Evolutionary conservation across 2,797 vertebrate genomes (phyloP), one percentile per base, ranked within the genome.

Genomic region (Gila robusta): DNA sequence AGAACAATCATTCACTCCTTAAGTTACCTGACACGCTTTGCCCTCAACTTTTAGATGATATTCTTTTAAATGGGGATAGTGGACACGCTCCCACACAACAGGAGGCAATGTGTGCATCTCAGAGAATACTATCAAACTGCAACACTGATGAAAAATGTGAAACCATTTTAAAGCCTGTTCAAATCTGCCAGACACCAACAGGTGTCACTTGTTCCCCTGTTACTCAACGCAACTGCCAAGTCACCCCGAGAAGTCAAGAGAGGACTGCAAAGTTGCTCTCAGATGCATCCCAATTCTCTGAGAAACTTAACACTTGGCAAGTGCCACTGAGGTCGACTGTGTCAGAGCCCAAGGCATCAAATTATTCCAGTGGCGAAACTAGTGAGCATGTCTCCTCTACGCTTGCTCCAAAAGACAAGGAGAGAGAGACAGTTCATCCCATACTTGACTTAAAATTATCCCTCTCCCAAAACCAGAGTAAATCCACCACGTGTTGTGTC

Each of bases 391-490:
- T 74, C 16, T 83, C 90, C n/a, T 32, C 80, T 8, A 71, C 90
- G 10, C 72, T 79, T 16, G 26, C 47, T 54, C 82, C 69, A 5
- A 91, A 91, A 91, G 94, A 91, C 87, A 94, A 91, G 89, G 92
- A 92, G 79, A 89, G 69, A 39, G 95, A 96, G 76, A 96, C 94
- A 81, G 91, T 56, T 1, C 88, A 67, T 9, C 54, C 89, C 28
- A 0, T 35, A 1, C 28, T 49, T 49, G 91, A 93, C 32, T 83
- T 90, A 87, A 93, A 89, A 88, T 90, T 89, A 72, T 90, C 93
- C 10, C 89, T 93, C 21, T 90, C 91, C 71, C 94, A 93, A 90
- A 70, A 88, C 69, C 93, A 92, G 86, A 93, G 73, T 85, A 90
- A 91, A 44, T 87, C 91, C 49, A 89, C 56, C 39, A 82, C 71